Conservation (phyloP, 2,797 vertebrate species). For the Danio kyathit region DNA sequence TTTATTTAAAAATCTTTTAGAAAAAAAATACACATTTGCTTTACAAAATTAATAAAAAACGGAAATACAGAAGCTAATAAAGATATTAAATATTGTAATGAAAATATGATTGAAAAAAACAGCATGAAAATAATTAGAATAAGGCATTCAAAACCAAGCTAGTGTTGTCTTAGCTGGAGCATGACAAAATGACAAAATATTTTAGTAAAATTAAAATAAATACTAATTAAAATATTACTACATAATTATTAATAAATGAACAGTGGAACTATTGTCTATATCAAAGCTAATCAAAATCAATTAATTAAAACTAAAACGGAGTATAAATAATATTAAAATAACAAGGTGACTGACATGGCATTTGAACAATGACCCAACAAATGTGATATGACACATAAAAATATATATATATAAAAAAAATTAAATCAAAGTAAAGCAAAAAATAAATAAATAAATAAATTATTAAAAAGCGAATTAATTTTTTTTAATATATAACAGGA, state of each 20-base stretch:
- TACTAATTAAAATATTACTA: neutral
- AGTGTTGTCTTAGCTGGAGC: neutral
- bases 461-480: neutral
- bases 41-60: no score
- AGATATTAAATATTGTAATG: no score
- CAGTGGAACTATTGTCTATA: no score
- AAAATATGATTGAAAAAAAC: no score
- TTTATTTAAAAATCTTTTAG: no score
- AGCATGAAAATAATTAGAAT: neutral
- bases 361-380: neutral
- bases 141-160: neutral
- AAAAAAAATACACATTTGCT: no score
- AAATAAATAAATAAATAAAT: no score
- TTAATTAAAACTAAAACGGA: neutral
- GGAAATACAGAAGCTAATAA: no score
- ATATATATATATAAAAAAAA: neutral
- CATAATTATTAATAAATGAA: neutral
- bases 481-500: neutral
- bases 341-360: neutral
- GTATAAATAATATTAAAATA: neutral
- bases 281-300: neutral
- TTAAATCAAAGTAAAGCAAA: neutral
- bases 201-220: neutral
- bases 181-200: neutral
- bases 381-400: neutral